These are phyloP conservation scores for Parnassius orleans DNA, from an alignment of 2,888 invertebrate species.

Conservation along the genomic window DNA sequence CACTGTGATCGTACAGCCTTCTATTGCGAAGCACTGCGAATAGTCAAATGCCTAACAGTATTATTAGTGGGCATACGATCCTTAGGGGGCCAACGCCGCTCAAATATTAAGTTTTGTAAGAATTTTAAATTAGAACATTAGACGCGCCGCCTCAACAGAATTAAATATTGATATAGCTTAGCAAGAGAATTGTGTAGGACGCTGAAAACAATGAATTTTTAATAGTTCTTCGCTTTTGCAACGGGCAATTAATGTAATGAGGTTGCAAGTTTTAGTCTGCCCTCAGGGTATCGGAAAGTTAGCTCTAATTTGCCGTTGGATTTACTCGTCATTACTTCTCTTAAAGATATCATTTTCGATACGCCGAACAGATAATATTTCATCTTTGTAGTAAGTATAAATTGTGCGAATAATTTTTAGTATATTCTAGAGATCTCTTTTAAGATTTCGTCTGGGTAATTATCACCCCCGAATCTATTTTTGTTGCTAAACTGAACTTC, in stretches of 20 bases:
- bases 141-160: slow-evolving; percentile 62
- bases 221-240: slow-evolving; percentile 69
- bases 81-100: slow-evolving; percentile 56
- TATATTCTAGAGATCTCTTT: too few species aligned
- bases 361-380: slow-evolving; percentile 13
- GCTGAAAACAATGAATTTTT: slow-evolving; percentile 71
- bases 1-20: slow-evolving; percentile 44
- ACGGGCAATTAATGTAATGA: slow-evolving; percentile 70
- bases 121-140: slow-evolving; percentile 76
- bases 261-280: slow-evolving; percentile 57
- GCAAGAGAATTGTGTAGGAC: slow-evolving; percentile 54
- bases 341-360: slow-evolving; percentile 30
- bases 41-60: slow-evolving; percentile 46
- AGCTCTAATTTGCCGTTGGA: slow-evolving; percentile 48
- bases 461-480: too few species aligned
- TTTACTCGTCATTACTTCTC: slow-evolving; percentile 43
- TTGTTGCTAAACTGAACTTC: too few species aligned
- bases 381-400: too few species aligned
- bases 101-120: slow-evolving; percentile 77
- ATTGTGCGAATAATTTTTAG: too few species aligned
- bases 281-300: slow-evolving; percentile 43
- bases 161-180: slow-evolving; percentile 77
- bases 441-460: too few species aligned
- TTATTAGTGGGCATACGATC: slow-evolving; percentile 51
- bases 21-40: slow-evolving; percentile 61